Evolutionary conservation across 2,797 vertebrate genomes (phyloP), one percentile per base, ranked within the genome.

Genomic region (Pseudotriccus pelzelni): DNA sequence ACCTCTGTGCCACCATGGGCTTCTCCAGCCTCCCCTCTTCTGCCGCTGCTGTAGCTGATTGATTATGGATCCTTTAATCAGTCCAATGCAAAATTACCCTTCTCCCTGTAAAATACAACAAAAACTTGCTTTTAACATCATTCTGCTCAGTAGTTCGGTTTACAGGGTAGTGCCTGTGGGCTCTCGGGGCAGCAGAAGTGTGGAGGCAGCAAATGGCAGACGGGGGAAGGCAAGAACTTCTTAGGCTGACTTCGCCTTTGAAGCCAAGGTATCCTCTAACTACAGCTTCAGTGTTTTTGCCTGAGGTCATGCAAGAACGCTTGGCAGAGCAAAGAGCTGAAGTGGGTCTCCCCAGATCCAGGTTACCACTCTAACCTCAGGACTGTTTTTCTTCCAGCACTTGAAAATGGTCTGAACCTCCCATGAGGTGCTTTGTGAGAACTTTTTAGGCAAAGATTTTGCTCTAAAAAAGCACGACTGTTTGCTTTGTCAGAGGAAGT

Each of bases 241-340:
- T 94, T 93, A 76, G 47, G 30, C 77, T 79, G 67, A 16, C 83
- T 93, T 91, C 74, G 80, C 67, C 73, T 95, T 95, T 97, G 90
- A 95, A 95, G 93, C 88, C 90, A 49, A 63, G 77, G 63, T 88
- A 76, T 90, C 63, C 1, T 0, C 77, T 87, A 88, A 93, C 88
- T 88, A 36, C 90, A 91, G 80, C 86, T 87, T 87, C 88, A 85
- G 49, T 94, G 90, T 24, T 94, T 95, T 96, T 90, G 88, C 94
- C 95, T 92, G 83, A 85, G 88, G 94, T 96, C 94, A 89, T 88
- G 86, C 47, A 62, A 63, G 91, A 94, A 60, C 1, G 0, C 69
- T 90, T 95, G 91, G 85, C 89, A 94, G 89, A 94, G 94, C 56
- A 82, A 93, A 96, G 93, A 92, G 83, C 86, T 93, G 92, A 90